These are phyloP conservation scores for Mamestra brassicae DNA, from an alignment of 2,888 invertebrate species.

Conservation along the genomic window DNA sequence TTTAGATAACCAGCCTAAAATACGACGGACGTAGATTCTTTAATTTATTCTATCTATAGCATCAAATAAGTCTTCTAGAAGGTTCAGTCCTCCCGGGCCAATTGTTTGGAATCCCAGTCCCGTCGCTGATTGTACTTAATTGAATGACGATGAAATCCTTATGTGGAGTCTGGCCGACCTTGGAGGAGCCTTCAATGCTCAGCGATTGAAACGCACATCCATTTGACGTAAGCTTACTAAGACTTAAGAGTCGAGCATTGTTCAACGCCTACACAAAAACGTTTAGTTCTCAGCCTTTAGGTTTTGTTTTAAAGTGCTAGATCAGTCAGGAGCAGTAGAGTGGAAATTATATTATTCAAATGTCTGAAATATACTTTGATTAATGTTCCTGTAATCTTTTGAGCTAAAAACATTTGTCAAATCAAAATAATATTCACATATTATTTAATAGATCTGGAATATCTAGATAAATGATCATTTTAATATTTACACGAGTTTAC, in stretches of 20 bases:
- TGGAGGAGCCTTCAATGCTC: constrained; percentile 67
- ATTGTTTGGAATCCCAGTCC: constrained; percentile 60
- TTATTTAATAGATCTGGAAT: background rate
- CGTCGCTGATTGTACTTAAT: constrained; percentile 74
- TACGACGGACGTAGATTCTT: background rate
- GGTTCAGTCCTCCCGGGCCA: constrained; percentile 46
- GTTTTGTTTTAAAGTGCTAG: constrained; percentile 11
- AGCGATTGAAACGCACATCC: constrained; percentile 59
- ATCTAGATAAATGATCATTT: background rate
- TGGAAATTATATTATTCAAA: background rate
- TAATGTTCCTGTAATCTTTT: background rate
- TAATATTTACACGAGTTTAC: too few relatives aligned
- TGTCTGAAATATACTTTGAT: constrained; percentile 1
- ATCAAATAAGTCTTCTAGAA: constrained; percentile 29
- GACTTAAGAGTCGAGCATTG: constrained; percentile 40
- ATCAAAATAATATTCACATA: background rate
- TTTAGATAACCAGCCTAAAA: background rate
- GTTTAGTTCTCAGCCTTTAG: constrained; percentile 29
- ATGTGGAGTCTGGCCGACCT: constrained; percentile 78
- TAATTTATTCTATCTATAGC: constrained; percentile 7
- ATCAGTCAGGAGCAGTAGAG: constrained; percentile 12
- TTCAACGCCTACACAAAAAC: constrained; percentile 41
- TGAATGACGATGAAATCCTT: constrained; percentile 79
- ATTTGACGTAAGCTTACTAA: constrained; percentile 46
- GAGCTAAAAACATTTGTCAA: background rate